phyloP scores from a whole-genome alignment of 2,888 invertebrate species.

The Stratiomys singularior region DNA sequence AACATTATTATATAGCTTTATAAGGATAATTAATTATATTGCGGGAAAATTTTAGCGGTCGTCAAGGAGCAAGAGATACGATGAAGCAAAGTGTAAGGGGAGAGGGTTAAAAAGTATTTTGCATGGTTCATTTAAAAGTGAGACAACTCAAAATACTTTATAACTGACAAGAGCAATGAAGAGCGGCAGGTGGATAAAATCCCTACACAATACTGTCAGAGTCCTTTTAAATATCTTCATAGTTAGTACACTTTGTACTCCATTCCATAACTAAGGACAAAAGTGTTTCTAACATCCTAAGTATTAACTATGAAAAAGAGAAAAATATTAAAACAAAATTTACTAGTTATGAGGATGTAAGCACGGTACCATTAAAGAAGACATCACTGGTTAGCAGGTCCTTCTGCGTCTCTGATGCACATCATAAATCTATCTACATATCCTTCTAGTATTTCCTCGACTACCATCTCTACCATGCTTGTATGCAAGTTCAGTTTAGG shows the following conservation, averaged over 20 bases:
- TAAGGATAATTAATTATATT: constrained; percentile 41
- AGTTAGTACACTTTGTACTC: neutral
- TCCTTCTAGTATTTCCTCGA: constrained; percentile 12
- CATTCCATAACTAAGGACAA: no score
- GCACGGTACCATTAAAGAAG: neutral
- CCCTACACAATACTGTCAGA: neutral
- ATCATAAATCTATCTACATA: constrained; percentile 40
- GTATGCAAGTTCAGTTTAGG: constrained; percentile 10
- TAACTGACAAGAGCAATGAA: neutral
- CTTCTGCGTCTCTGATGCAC: constrained; percentile 17
- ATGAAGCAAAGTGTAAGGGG: neutral
- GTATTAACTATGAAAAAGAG: neutral
- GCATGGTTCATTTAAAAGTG: neutral
- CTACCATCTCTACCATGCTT: neutral
- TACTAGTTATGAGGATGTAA: neutral
- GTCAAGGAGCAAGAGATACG: neutral
- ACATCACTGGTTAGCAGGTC: neutral
- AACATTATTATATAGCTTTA: constrained; percentile 44
- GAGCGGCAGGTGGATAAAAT: neutral
- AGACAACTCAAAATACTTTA: neutral
- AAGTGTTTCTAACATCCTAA: neutral
- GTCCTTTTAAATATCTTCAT: constrained; percentile 6
- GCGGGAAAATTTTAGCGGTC: neutral
- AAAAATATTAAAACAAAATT: constrained; percentile 27
- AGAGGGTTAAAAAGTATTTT: neutral